Percentiles rank a stretch among this genome's conserved stretches.
phyloP scores from a whole-genome alignment of 1,140 invertebrate species.

The Platyscapa corneri region DNA sequence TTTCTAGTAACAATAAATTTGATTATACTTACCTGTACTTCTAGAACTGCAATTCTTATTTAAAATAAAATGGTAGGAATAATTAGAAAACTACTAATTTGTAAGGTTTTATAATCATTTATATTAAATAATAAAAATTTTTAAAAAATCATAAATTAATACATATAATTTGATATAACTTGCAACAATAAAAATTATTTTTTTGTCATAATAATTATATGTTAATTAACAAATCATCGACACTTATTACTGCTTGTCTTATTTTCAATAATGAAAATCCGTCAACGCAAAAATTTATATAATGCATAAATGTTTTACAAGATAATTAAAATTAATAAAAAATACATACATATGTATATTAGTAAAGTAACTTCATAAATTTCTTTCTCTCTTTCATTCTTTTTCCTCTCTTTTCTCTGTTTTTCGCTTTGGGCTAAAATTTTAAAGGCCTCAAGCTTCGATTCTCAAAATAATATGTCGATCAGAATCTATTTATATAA shows the following conservation, averaged over 20 bases:
- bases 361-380: no score
- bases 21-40: no score
- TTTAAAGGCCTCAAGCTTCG: not conserved
- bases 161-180: constrained; percentile 2
- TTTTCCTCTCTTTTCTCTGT: not conserved
- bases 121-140: constrained; percentile 34
- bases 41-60: no score
- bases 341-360: no score
- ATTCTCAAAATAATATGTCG: not conserved
- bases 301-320: not conserved
- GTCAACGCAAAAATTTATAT: not conserved
- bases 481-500: not conserved
- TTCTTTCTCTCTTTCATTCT: not conserved
- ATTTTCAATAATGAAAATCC: not conserved
- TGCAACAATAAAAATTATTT: constrained; percentile 24
- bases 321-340: not conserved
- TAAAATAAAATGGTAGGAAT: no score
- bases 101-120: constrained; percentile 32
- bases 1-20: no score
- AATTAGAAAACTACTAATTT: not conserved
- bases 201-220: not conserved
- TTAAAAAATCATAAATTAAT: constrained; percentile 8
- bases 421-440: not conserved
- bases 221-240: constrained; percentile 16
- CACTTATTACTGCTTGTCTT: not conserved